Percentiles rank a stretch among this genome's conserved stretches.
Conservation (phyloP, 1,140 invertebrate genomes). For the Nebria ingens region DNA sequence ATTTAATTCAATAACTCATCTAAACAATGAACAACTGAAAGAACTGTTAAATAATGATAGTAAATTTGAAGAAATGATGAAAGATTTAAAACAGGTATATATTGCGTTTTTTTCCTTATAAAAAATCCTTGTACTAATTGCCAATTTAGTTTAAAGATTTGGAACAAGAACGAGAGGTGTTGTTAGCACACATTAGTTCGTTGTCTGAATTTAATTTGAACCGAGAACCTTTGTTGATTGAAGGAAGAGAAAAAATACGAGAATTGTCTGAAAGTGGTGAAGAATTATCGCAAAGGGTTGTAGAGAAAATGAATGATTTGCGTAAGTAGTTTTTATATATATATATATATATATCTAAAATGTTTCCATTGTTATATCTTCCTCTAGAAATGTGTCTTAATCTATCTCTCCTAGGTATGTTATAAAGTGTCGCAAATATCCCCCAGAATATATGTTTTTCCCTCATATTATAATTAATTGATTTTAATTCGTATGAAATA, state of each 20-base stretch:
- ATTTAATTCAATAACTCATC: slow-evolving; percentile 36
- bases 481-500: too few relatives aligned
- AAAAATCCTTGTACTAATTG: slow-evolving; percentile 6
- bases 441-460: too few relatives aligned
- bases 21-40: slow-evolving; percentile 66
- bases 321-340: slow-evolving; percentile 39
- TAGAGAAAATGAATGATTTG: slow-evolving; percentile 54
- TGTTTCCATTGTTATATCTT: too few relatives aligned
- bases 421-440: too few relatives aligned
- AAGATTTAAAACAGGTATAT: slow-evolving; percentile 63
- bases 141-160: slow-evolving; percentile 58
- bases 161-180: slow-evolving; percentile 70
- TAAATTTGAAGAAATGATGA: slow-evolving; percentile 69
- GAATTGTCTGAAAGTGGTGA: slow-evolving; percentile 58
- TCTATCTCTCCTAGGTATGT: too few relatives aligned
- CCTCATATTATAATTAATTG: too few relatives aligned
- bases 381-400: too few relatives aligned
- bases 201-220: slow-evolving; percentile 79
- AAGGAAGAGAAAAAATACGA: slow-evolving; percentile 55
- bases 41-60: slow-evolving; percentile 73
- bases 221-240: slow-evolving; percentile 67
- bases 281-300: slow-evolving; percentile 51
- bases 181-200: slow-evolving; percentile 75
- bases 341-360: too few relatives aligned
- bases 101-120: slow-evolving; percentile 11